These are phyloP conservation scores for Eleutherodactylus coqui DNA, from an alignment of 2,797 vertebrate genomes.

Conservation along the genomic window DNA sequence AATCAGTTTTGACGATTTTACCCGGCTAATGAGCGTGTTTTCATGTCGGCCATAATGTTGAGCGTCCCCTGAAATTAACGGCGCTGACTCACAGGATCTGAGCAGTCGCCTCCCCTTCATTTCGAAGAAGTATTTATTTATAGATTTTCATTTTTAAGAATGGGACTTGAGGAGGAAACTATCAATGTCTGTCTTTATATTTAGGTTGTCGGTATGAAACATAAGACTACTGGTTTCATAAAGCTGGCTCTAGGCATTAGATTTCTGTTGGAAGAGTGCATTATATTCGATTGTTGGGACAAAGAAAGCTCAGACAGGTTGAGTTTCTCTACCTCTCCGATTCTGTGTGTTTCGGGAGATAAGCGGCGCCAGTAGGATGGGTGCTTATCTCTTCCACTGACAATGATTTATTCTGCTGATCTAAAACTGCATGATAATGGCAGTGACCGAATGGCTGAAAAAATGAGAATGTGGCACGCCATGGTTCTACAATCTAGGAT, in stretches of 20 bases:
- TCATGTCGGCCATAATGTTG: constrained; percentile 12
- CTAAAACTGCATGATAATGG: background rate
- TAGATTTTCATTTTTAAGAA: constrained; percentile 48
- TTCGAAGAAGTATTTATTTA: constrained; percentile 59
- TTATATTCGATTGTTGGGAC: too few relatives aligned
- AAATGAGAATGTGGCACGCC: background rate
- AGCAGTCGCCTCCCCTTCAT: constrained; percentile 63
- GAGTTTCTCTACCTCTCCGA: too few relatives aligned
- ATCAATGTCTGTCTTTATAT: background rate
- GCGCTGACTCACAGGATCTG: constrained; percentile 45
- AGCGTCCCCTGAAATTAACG: constrained; percentile 38
- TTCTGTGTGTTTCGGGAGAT: background rate
- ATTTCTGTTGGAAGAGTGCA: too few relatives aligned
- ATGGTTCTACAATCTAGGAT: background rate
- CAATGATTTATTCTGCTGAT: too few relatives aligned
- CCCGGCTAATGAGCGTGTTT: background rate
- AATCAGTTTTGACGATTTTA: background rate
- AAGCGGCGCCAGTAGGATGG: background rate
- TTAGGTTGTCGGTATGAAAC: background rate
- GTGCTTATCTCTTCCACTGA: background rate
- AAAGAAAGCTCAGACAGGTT: too few relatives aligned
- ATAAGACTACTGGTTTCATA: background rate
- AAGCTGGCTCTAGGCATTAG: background rate
- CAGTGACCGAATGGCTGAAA: background rate
- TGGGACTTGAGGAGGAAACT: background rate